These are phyloP conservation scores for Jacana jacana DNA, from an alignment of 2,113 vertebrate genomes.

Conservation along the genomic window DNA sequence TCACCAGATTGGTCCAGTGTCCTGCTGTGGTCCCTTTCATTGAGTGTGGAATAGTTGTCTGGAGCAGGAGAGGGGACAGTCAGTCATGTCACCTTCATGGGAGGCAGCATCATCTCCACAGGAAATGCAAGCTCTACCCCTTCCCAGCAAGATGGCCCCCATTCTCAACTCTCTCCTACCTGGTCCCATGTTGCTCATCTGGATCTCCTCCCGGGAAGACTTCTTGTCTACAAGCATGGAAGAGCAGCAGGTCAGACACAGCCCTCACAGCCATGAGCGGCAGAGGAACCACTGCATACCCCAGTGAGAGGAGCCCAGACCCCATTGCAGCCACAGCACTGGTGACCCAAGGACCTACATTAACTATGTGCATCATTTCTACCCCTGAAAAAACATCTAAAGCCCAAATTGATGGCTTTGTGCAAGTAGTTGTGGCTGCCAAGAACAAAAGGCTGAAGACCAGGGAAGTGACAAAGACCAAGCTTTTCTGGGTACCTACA, in stretches of 20 bases:
- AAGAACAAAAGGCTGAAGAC: neutral
- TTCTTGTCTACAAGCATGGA: constrained; percentile 76
- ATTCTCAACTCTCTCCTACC: constrained; percentile 67
- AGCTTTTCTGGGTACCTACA: neutral
- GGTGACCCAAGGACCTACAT: rapidly evolving
- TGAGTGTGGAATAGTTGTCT: constrained; percentile 88
- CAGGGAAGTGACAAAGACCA: neutral
- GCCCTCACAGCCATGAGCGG: neutral
- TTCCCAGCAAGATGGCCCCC: neutral
- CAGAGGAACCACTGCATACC: neutral
- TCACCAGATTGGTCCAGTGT: constrained; percentile 88
- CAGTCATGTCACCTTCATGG: rapidly evolving
- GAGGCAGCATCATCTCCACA: neutral
- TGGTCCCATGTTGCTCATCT: constrained; percentile 92
- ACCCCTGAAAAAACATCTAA: neutral
- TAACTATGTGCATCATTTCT: neutral
- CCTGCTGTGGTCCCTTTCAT: constrained; percentile 87
- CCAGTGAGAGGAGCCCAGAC: neutral
- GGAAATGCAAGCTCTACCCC: neutral
- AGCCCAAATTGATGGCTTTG: neutral
- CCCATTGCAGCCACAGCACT: neutral
- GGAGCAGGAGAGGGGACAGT: neutral
- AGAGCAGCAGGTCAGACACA: constrained; percentile 45
- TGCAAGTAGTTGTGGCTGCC: neutral
- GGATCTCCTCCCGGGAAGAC: constrained; percentile 91